Conservation (phyloP, 2,888 invertebrate genomes). For the Apamea epomidion region DNA sequence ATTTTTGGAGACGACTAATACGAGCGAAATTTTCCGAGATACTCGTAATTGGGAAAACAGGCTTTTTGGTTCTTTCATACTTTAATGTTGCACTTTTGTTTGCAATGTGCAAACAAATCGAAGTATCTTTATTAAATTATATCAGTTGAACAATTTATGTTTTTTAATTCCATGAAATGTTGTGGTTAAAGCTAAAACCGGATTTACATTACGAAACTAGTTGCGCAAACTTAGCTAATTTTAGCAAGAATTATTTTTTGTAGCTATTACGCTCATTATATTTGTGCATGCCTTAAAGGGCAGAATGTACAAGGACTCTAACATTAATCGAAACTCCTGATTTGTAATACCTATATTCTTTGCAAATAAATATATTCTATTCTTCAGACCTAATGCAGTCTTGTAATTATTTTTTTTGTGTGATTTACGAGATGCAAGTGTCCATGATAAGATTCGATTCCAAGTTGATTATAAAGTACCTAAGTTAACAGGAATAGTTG, state of each 20-base stretch:
- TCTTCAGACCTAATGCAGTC: not conserved
- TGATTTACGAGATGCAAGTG: not conserved
- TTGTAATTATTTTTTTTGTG: not conserved
- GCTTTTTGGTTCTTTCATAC: not conserved
- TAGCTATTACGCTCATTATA: too few relatives aligned
- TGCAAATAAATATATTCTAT: too few relatives aligned
- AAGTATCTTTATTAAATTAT: not conserved
- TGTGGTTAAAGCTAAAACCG: not conserved
- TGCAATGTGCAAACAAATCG: too few relatives aligned
- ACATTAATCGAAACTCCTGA: too few relatives aligned
- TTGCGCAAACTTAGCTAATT: too few relatives aligned
- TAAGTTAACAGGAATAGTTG: not conserved
- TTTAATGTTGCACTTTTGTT: not conserved
- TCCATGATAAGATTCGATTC: not conserved
- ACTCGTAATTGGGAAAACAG: not conserved
- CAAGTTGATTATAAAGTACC: not conserved
- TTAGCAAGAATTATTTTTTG: too few relatives aligned
- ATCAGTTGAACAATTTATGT: not conserved
- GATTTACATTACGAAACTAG: too few relatives aligned
- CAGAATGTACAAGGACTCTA: too few relatives aligned
- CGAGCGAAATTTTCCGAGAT: not conserved
- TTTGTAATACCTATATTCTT: too few relatives aligned
- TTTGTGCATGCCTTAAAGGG: too few relatives aligned
- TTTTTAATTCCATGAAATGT: not conserved
- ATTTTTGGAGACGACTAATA: not conserved